These are phyloP conservation scores for Rhadinocentrus ornatus DNA, from an alignment of 2,797 vertebrate species.

Conservation along the genomic window DNA sequence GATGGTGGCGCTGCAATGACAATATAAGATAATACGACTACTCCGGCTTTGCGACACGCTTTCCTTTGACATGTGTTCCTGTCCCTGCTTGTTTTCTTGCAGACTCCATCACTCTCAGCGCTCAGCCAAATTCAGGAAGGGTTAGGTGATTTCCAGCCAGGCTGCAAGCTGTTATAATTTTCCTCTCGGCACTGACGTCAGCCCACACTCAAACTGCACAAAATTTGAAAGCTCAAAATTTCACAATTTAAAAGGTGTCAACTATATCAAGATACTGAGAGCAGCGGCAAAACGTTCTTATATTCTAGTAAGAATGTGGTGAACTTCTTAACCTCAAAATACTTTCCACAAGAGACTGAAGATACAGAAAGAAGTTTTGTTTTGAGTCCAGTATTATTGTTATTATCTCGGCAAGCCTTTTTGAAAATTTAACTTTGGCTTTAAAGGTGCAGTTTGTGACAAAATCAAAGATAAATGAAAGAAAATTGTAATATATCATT, in stretches of 20 bases:
- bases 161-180: slow-evolving; percentile 5
- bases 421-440: background rate
- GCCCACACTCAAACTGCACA: background rate
- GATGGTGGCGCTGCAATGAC: slow-evolving; percentile 1
- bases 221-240: background rate
- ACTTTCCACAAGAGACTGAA: background rate
- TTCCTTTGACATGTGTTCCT: background rate
- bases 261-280: background rate
- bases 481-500: no score
- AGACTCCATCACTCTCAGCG: background rate
- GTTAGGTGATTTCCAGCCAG: slow-evolving; percentile 8
- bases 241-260: no score
- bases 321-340: background rate
- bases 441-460: background rate
- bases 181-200: slow-evolving; percentile 4
- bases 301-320: background rate
- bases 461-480: no score
- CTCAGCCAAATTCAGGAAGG: slow-evolving; percentile 10
- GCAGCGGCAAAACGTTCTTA: background rate
- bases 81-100: background rate
- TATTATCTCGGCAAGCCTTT: background rate
- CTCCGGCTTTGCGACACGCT: background rate
- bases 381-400: background rate
- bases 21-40: slow-evolving; percentile 20
- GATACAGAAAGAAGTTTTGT: background rate